Percentiles rank a stretch among this genome's conserved stretches.
Conservation (phyloP, 2,888 invertebrate genomes). For the Theretra japonica region DNA sequence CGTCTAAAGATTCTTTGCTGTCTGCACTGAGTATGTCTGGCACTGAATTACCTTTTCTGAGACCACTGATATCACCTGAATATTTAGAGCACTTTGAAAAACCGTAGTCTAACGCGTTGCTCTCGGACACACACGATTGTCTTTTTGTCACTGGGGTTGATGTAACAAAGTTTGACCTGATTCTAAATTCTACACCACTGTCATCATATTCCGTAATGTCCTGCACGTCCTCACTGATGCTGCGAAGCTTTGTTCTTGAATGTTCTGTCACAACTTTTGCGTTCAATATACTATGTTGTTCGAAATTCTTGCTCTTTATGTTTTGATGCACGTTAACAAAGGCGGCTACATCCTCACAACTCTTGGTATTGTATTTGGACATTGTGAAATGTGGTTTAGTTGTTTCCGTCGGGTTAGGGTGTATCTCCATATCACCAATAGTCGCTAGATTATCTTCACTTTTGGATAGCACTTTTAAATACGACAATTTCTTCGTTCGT, state of each 20-base stretch:
- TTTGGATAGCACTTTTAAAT: constrained; percentile 62
- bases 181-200: constrained; percentile 66
- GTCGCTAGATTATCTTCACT: constrained; percentile 76
- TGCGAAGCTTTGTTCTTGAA: constrained; percentile 60
- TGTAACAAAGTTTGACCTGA: constrained; percentile 63
- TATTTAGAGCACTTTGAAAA: constrained; percentile 71
- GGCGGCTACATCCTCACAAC: constrained; percentile 75
- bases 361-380: constrained; percentile 73
- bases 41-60: constrained; percentile 73
- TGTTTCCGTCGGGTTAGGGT: constrained; percentile 59
- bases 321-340: constrained; percentile 69
- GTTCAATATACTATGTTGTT: constrained; percentile 75
- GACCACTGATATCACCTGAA: constrained; percentile 59
- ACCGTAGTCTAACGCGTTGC: constrained; percentile 63
- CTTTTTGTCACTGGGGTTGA: constrained; percentile 74
- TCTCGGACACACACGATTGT: constrained; percentile 66
- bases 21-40: constrained; percentile 70
- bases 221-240: constrained; percentile 66
- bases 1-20: constrained; percentile 55
- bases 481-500: constrained; percentile 57
- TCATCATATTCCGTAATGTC: constrained; percentile 60
- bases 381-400: constrained; percentile 55
- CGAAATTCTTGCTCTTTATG: constrained; percentile 72
- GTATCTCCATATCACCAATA: constrained; percentile 66
- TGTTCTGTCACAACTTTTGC: constrained; percentile 57